Conservation (phyloP, 2,113 vertebrate genomes). For the Leptocoma aspasia region DNA sequence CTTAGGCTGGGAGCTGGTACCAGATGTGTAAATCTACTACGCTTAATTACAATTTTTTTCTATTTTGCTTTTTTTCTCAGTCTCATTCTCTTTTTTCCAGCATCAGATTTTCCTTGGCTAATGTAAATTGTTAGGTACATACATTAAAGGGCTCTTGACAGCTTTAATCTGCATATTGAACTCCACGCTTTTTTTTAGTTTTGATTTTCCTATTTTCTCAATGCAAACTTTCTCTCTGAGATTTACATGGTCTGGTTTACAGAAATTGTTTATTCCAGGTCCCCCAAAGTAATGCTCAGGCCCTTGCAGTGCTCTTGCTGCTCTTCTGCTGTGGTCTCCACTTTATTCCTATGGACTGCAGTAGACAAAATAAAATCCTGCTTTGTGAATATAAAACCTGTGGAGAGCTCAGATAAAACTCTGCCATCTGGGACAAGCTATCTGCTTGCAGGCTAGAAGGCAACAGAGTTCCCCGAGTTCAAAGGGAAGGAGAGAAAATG, state of each 20-base stretch:
- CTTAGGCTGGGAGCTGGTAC: background rate
- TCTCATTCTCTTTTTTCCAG: background rate
- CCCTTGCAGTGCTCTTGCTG: fast-evolving
- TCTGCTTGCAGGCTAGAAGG: background rate
- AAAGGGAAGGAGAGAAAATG: background rate
- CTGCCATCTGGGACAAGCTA: background rate
- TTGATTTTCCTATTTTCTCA: background rate
- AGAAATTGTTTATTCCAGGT: background rate
- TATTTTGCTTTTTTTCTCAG: background rate
- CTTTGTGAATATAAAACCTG: background rate
- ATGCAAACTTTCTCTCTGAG: background rate
- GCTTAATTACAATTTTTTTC: background rate
- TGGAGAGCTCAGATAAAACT: background rate
- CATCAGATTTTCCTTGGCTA: background rate
- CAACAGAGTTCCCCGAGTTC: background rate
- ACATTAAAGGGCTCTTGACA: background rate
- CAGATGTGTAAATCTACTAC: background rate
- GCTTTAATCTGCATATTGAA: background rate
- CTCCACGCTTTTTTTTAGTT: background rate
- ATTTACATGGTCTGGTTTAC: background rate
- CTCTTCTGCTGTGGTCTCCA: background rate
- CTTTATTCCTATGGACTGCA: background rate
- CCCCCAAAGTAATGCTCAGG: background rate
- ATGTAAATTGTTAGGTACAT: background rate
- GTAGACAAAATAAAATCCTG: background rate